These are phyloP conservation scores for Agrilus cyanescens DNA, from an alignment of 2,888 invertebrate species.

Conservation along the genomic window DNA sequence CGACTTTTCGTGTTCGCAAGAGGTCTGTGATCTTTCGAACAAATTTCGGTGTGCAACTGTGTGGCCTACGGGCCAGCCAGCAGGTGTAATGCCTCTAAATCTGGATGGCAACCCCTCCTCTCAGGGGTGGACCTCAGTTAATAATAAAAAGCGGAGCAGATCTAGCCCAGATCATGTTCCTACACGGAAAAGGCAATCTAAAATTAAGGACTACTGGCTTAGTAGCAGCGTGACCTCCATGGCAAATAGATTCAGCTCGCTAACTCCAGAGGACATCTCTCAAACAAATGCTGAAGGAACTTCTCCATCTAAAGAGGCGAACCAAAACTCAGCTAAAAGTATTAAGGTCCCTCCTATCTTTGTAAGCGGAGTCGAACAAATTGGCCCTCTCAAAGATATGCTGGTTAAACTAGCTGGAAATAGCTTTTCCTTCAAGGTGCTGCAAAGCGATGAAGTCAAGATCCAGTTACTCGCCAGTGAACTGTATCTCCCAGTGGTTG, in stretches of 20 bases:
- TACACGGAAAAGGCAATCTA: background rate
- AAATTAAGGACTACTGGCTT: constrained; percentile 2
- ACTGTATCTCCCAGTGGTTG: constrained; percentile 9
- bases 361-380: constrained; percentile 4
- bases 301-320: background rate
- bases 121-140: background rate
- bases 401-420: constrained; percentile 3
- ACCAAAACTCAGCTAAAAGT: background rate
- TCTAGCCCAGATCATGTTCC: background rate
- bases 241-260: background rate
- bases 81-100: no score
- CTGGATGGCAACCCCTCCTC: no score
- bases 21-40: no score
- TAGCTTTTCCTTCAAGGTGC: constrained; percentile 5
- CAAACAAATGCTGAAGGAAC: background rate
- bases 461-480: constrained; percentile 6
- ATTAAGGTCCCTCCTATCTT: constrained; percentile 4
- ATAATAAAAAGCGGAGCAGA: background rate
- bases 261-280: background rate
- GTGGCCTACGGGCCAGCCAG: no score
- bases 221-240: background rate
- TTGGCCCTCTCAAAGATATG: constrained; percentile 3
- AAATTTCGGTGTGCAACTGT: no score
- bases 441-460: constrained; percentile 8
- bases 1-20: no score